Percentiles rank a stretch among this genome's conserved stretches.
These are phyloP conservation scores for Myodes glareolus DNA, from an alignment of 2,113 vertebrate species.

Conservation along the genomic window DNA sequence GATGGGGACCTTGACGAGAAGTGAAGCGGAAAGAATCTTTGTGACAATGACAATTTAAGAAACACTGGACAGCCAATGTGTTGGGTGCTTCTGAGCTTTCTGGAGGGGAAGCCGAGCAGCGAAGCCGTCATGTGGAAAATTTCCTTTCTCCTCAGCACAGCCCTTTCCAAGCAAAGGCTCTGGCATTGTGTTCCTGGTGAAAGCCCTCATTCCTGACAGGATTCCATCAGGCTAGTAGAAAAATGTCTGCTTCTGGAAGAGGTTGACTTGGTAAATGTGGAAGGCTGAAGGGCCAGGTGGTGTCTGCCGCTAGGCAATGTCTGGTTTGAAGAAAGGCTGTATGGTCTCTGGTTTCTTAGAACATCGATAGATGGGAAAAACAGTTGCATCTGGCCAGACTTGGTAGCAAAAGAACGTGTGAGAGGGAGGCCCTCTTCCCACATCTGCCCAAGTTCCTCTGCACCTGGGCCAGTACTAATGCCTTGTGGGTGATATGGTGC, in stretches of 20 bases:
- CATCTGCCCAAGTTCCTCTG: background rate
- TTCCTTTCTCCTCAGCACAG: slow-evolving; percentile 30
- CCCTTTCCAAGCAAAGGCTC: background rate
- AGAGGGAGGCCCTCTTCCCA: background rate
- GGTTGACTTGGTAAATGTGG: background rate
- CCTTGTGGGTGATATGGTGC: background rate
- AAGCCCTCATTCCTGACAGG: background rate
- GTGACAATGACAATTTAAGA: slow-evolving; percentile 55
- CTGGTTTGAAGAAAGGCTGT: background rate
- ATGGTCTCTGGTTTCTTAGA: background rate
- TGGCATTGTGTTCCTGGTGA: background rate
- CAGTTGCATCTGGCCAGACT: background rate
- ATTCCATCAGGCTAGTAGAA: background rate
- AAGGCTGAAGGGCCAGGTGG: background rate
- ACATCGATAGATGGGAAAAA: background rate
- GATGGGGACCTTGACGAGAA: background rate
- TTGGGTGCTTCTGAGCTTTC: slow-evolving; percentile 34
- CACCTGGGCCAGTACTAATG: background rate
- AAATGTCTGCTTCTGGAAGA: background rate
- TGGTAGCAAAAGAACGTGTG: rapidly evolving
- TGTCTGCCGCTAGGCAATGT: background rate
- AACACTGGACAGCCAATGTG: slow-evolving; percentile 28
- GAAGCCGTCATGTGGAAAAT: slow-evolving; percentile 55
- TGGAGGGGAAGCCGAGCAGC: background rate
- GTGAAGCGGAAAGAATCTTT: slow-evolving; percentile 42